Evolutionary conservation across 2,888 invertebrate species (phyloP).

Genomic region (Melangyna quadrimaculata): DNA sequence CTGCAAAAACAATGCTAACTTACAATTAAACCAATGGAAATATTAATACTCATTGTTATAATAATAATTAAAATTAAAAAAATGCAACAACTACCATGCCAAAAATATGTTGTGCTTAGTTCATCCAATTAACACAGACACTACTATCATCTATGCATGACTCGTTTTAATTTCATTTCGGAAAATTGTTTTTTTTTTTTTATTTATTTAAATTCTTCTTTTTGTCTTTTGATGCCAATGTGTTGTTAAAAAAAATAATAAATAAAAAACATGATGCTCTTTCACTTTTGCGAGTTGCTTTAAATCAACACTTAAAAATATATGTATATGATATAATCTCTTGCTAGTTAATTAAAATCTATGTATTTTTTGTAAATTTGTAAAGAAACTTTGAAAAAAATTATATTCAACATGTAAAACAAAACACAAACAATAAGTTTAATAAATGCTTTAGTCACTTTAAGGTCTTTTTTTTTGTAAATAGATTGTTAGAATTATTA

Average conservation of each 20-base stretch:
- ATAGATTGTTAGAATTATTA: background rate
- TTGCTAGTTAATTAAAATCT: background rate
- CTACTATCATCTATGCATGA: conserved; percentile 76
- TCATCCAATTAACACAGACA: conserved; percentile 81
- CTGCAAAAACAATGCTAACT: background rate
- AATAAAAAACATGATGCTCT: conserved; percentile 48
- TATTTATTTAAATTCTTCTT: conserved; percentile 31
- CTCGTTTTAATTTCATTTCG: conserved; percentile 42
- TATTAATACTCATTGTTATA: conserved; percentile 42
- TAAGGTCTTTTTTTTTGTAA: background rate
- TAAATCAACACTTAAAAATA: conserved; percentile 13
- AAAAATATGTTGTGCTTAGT: conserved; percentile 82
- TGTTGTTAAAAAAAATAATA: conserved; percentile 20
- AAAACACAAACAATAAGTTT: conserved; percentile 8
- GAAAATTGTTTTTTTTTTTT: conserved; percentile 31
- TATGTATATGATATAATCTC: background rate
- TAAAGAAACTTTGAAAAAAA: background rate
- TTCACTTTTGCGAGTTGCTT: conserved; percentile 49
- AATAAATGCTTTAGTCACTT: conserved; percentile 45
- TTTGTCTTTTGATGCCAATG: conserved; percentile 44
- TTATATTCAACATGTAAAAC: conserved; percentile 2
- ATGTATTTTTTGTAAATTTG: background rate
- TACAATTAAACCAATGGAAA: conserved; percentile 28
- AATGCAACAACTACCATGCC: conserved; percentile 81
- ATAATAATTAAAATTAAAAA: conserved; percentile 38